Evolutionary conservation across 2,888 invertebrate genomes (phyloP).

Genomic region (Scaptomyza parva): DNA sequence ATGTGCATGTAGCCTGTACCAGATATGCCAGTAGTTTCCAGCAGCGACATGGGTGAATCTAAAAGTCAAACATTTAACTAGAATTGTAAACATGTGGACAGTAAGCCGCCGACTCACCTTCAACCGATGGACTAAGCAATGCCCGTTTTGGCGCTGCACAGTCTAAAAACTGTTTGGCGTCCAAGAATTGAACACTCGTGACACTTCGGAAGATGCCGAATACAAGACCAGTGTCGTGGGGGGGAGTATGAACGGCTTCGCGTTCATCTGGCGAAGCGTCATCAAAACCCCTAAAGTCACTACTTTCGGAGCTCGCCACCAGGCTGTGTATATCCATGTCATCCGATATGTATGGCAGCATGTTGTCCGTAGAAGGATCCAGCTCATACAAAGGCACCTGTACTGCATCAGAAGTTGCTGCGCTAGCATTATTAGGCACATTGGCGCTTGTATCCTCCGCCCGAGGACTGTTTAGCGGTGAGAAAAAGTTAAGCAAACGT

Average conservation of each 20-base stretch:
- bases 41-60: conserved; percentile 46
- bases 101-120: conserved; percentile 33
- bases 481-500: conserved; percentile 58
- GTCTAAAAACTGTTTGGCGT: conserved; percentile 10
- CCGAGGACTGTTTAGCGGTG: conserved; percentile 32
- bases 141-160: conserved; percentile 22
- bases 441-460: background rate
- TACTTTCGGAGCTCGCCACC: conserved; percentile 34
- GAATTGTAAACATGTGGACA: background rate
- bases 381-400: conserved; percentile 12
- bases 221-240: background rate
- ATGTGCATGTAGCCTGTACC: conserved; percentile 26
- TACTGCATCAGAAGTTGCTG: background rate
- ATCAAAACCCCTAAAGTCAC: conserved; percentile 55
- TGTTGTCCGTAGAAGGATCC: conserved; percentile 62
- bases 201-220: background rate
- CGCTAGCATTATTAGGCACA: background rate
- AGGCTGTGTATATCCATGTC: conserved; percentile 62
- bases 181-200: background rate
- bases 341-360: conserved; percentile 59
- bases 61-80: background rate
- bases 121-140: conserved; percentile 20
- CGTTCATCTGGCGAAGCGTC: conserved; percentile 1
- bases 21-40: conserved; percentile 21
- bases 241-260: background rate